A percentile compares a stretch with the other conserved stretches of the same genome.
phyloP scores from a whole-genome alignment of 2,888 invertebrate species.

The Cyclophora punctaria region DNA sequence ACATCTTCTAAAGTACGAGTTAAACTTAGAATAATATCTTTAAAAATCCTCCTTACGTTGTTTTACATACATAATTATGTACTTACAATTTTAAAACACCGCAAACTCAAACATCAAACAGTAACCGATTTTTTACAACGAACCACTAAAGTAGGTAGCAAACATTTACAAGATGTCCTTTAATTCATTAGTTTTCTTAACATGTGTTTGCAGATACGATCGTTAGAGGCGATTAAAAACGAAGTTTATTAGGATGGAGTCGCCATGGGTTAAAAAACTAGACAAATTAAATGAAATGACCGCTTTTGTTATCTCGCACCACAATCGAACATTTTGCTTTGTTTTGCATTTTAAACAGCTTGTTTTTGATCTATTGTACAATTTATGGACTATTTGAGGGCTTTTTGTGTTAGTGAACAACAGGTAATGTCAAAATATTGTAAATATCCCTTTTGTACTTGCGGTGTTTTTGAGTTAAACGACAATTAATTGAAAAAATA shows the following conservation, averaged over 20 bases:
- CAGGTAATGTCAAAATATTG: no score
- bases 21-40: no score
- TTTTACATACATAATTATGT: no score
- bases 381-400: no score
- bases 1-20: no score
- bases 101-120: conserved; percentile 17
- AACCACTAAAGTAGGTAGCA: conserved; percentile 11
- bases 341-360: neutral
- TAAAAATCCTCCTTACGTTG: no score
- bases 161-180: conserved; percentile 35
- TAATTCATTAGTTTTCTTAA: conserved; percentile 58
- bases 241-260: conserved; percentile 42
- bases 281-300: conserved; percentile 37
- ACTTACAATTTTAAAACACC: conserved; percentile 8
- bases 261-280: conserved; percentile 31
- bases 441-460: no score
- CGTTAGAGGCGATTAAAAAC: conserved; percentile 47
- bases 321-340: conserved; percentile 1
- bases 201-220: conserved; percentile 64
- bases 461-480: no score
- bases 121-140: conserved; percentile 13
- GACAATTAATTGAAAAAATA: no score
- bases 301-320: conserved; percentile 19
- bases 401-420: no score
- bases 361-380: neutral